Conservation (phyloP, 2,797 vertebrate species). For the Molossus alvarezi region DNA sequence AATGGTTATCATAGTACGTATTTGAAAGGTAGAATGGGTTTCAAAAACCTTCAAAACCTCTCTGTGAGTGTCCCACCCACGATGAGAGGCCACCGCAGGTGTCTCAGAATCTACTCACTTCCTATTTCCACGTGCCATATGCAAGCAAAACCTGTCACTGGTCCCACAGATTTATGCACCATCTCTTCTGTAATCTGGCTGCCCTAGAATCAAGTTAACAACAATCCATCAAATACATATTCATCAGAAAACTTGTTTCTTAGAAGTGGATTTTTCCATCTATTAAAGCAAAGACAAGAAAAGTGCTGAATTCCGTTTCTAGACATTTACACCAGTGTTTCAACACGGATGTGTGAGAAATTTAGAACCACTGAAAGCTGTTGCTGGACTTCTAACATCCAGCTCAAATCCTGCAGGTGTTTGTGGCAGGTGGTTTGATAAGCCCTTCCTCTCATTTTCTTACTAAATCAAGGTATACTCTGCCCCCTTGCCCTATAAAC, state of each 20-base stretch:
- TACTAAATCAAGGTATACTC: background rate
- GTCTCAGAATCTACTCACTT: slow-evolving; percentile 9
- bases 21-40: slow-evolving; percentile 16
- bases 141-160: slow-evolving; percentile 5
- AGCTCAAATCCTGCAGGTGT: slow-evolving; percentile 2
- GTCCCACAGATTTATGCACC: slow-evolving; percentile 53
- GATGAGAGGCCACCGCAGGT: background rate
- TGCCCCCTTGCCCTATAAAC: slow-evolving; percentile 7
- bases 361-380: slow-evolving; percentile 1
- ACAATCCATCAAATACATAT: background rate
- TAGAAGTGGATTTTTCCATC: slow-evolving; percentile 61
- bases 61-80: background rate
- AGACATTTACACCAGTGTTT: background rate
- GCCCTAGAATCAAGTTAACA: slow-evolving; percentile 21
- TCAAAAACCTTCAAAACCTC: slow-evolving; percentile 26
- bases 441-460: slow-evolving; percentile 54
- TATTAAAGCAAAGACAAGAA: slow-evolving; percentile 53
- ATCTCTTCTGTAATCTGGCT: slow-evolving; percentile 40
- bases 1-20: background rate
- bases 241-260: slow-evolving; percentile 29
- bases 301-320: slow-evolving; percentile 51
- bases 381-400: background rate
- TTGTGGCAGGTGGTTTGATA: slow-evolving; percentile 32
- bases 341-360: background rate
- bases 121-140: slow-evolving; percentile 31